Evolutionary conservation across 2,888 invertebrate species (phyloP), one percentile per base, ranked within the genome.

Genomic region (Eristalis tenax): DNA sequence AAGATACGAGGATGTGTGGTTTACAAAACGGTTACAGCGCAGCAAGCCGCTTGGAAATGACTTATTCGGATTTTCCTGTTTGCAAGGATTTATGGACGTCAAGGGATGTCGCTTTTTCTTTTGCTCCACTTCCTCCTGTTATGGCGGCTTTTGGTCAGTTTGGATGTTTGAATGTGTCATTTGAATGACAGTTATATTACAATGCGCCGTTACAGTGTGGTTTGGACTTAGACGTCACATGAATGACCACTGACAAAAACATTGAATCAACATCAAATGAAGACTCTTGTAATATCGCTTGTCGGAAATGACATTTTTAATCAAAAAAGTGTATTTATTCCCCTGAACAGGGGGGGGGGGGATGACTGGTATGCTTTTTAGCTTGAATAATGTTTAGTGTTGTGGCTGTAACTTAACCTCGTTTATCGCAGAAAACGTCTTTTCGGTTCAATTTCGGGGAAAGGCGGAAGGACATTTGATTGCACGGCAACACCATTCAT

Each of bases 11-110:
- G 15, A 43, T 8, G 2, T 43, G 50, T 78, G 64, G 50, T 22
- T 86, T 82, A 82, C 82, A 86, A 77, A 81, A 82, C 69, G 77
- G 77, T 86, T 86, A 86, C 85, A 86, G 35, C 82, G 61, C 50
- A 74, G 63, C 56, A 69, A 85, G 38, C 68, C 81, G 15, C 68
- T 50, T 63, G 82, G 82, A 50, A 65, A 82, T 78, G 69, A 68
- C 78, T 82, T 86, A 77, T 82, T 85, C 73, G 50, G 59, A 43
- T 78, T 82, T 83, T 87, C 70, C 79, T 79, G 75, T 68, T 79
- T 61, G 32, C 75, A 83, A 79, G 83, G 83, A 87, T 83, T 83
- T 87, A 79, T 87, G 71, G 78, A 76, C 70, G 75, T 85, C 85
- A 74, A 23, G 61, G 40, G 76, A 68, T 76, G 23, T 13, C 28